A percentile compares a stretch with the other conserved stretches of the same genome.
phyloP scores from a whole-genome alignment of 2,113 vertebrate species.

The Ranitomeya variabilis region DNA sequence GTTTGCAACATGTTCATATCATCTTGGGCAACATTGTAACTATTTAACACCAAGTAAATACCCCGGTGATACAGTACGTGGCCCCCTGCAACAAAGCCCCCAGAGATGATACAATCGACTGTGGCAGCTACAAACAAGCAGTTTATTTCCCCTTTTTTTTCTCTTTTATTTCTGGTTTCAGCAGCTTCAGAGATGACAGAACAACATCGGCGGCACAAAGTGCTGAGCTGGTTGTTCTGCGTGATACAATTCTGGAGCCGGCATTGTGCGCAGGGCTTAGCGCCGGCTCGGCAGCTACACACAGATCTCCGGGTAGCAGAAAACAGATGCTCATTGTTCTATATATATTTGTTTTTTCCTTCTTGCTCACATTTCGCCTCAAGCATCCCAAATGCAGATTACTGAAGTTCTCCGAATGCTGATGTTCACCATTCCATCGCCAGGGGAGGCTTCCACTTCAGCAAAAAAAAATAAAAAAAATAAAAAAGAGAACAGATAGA shows the following conservation, averaged over 20 bases:
- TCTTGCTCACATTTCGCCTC: slow-evolving; percentile 9
- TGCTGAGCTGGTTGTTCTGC: slow-evolving; percentile 40
- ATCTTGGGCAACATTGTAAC: too few relatives aligned
- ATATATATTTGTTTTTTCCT: not conserved
- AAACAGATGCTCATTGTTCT: slow-evolving; percentile 34
- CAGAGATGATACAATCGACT: too few relatives aligned
- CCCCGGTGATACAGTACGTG: too few relatives aligned
- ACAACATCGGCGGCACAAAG: not conserved
- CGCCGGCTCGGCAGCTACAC: not conserved
- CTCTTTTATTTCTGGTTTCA: not conserved
- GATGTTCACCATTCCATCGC: slow-evolving; percentile 20
- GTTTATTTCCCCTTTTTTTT: not conserved
- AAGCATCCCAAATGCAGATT: not conserved
- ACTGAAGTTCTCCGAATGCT: slow-evolving; percentile 8
- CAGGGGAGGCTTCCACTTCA: not conserved
- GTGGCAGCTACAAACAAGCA: not conserved
- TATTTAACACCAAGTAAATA: too few relatives aligned
- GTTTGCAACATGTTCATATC: too few relatives aligned
- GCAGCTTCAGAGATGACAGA: not conserved
- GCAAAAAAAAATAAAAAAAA: not conserved
- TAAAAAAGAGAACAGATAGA: not conserved
- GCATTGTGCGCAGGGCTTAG: slow-evolving; percentile 23
- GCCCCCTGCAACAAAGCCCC: too few relatives aligned
- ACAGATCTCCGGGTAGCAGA: slow-evolving; percentile 14
- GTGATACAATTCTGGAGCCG: slow-evolving; percentile 1